These are phyloP conservation scores for Chloropsis cyanopogon DNA, from an alignment of 2,113 vertebrate genomes.

Conservation along the genomic window DNA sequence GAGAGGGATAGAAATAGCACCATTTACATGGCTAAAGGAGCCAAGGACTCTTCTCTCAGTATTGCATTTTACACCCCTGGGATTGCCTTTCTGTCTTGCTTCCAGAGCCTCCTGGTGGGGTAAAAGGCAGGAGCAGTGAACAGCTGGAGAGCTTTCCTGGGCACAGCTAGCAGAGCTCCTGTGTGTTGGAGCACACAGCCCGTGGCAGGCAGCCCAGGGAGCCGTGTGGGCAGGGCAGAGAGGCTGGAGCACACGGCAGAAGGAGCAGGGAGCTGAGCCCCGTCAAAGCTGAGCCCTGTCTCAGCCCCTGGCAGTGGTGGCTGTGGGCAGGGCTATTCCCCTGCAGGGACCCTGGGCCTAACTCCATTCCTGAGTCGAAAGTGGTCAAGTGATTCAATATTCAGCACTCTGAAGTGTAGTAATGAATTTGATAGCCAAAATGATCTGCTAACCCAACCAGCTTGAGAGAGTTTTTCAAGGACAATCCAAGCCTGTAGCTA, in stretches of 20 bases:
- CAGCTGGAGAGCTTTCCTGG: neutral
- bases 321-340: neutral
- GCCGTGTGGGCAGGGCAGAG: neutral
- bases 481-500: neutral
- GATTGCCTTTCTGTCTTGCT: neutral
- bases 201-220: neutral
- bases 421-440: neutral
- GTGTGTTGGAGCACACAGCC: neutral
- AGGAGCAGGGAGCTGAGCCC: neutral
- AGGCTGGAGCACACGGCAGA: rapidly evolving
- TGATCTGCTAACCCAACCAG: neutral
- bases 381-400: neutral
- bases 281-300: neutral
- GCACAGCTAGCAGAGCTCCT: neutral
- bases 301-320: neutral
- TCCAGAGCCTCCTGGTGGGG: neutral
- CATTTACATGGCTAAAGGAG: neutral
- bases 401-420: neutral
- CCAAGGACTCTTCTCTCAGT: neutral
- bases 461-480: neutral
- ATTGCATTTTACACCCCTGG: neutral
- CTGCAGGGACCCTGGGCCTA: neutral
- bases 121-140: neutral
- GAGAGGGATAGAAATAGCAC: constrained; percentile 6
- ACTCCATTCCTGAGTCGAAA: neutral